Conservation (phyloP, 2,888 invertebrate species). For the Heliconius hortense region DNA sequence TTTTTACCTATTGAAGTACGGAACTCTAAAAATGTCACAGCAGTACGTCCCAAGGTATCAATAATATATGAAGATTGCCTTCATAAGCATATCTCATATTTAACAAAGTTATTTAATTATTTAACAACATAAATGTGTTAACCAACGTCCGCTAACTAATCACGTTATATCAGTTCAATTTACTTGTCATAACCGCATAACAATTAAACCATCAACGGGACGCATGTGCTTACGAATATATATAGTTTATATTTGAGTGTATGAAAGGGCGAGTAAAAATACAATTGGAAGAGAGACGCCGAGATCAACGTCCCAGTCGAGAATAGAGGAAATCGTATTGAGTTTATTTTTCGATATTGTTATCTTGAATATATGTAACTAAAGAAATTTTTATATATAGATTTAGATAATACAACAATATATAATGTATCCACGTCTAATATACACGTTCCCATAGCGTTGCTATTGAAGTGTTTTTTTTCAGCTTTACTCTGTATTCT, state of each 20-base stretch:
- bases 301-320: constrained; percentile 67
- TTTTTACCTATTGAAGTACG: too few species aligned
- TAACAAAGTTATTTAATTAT: constrained; percentile 24
- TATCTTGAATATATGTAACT: background rate
- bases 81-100: constrained; percentile 4
- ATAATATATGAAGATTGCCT: background rate
- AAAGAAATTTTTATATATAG: background rate
- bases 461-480: background rate
- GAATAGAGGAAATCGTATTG: constrained; percentile 48
- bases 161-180: constrained; percentile 35
- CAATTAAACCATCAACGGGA: constrained; percentile 39
- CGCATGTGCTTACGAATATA: constrained; percentile 30
- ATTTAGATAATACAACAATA: background rate
- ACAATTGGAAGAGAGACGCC: constrained; percentile 58
- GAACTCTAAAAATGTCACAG: background rate
- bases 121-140: constrained; percentile 25
- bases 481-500: too few species aligned
- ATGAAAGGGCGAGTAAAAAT: constrained; percentile 47
- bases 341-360: constrained; percentile 11
- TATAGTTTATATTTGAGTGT: constrained; percentile 36
- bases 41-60: background rate
- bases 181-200: constrained; percentile 41
- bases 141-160: constrained; percentile 6
- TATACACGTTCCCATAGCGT: background rate
- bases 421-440: background rate